Conservation (phyloP, 2,797 vertebrate species). For the Spheniscus humboldti region DNA sequence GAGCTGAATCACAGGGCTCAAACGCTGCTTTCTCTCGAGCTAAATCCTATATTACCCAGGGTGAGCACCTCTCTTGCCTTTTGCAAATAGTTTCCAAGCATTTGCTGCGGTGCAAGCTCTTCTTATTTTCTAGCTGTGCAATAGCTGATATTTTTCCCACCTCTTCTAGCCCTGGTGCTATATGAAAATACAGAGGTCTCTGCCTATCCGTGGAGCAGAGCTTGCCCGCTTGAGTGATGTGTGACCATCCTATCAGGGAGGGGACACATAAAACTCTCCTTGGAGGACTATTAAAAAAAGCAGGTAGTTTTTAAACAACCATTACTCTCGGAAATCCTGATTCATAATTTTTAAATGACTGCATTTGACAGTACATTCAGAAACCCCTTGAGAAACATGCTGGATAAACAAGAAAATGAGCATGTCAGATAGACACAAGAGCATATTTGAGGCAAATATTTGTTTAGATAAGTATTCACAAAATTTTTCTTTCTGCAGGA, state of each 20-base stretch:
- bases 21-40: fast-evolving
- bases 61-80: not conserved
- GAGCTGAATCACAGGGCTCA: not conserved
- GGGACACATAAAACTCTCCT: not conserved
- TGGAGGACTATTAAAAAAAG: not conserved
- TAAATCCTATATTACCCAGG: not conserved
- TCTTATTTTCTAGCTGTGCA: not conserved
- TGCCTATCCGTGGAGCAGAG: not conserved
- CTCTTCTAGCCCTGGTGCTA: not conserved
- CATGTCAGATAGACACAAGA: not conserved
- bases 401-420: not conserved
- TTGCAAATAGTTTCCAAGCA: not conserved
- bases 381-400: not conserved
- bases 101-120: not conserved
- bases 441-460: not conserved
- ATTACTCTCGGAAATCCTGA: not conserved
- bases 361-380: not conserved
- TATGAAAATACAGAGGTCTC: not conserved
- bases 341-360: not conserved
- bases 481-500: not conserved
- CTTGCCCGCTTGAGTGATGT: not conserved
- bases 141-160: not conserved
- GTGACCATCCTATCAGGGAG: not conserved
- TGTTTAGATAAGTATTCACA: not conserved
- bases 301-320: not conserved